A percentile compares a stretch with the other conserved stretches of the same genome.
Evolutionary conservation across 2,113 vertebrate species (phyloP).

Genomic region (Galbula dea): DNA sequence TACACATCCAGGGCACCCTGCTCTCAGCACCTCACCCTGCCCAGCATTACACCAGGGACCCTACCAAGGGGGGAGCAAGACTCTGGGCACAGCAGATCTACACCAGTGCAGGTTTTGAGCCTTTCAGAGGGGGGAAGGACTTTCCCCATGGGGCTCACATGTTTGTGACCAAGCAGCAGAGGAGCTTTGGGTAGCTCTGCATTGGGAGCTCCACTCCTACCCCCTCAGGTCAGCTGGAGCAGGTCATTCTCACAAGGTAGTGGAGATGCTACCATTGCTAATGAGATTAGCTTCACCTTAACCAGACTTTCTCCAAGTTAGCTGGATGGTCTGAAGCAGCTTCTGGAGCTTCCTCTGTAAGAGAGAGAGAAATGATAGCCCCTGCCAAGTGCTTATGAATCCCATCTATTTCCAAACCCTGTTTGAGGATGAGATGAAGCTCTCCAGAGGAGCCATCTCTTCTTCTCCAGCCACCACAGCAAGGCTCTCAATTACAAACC

Average conservation of each 20-base stretch:
- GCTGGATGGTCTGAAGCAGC: neutral
- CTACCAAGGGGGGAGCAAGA: neutral
- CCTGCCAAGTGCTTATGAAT: neutral
- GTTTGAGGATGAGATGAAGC: slow-evolving; percentile 12
- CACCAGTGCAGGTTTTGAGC: accelerated
- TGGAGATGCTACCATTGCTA: neutral
- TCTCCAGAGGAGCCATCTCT: neutral
- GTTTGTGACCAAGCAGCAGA: neutral
- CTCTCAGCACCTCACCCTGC: neutral
- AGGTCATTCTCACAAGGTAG: neutral
- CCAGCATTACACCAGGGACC: neutral
- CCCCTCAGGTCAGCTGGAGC: neutral
- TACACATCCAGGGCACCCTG: neutral
- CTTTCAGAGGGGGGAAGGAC: neutral
- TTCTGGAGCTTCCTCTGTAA: neutral
- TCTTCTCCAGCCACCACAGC: neutral
- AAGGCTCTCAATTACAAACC: neutral
- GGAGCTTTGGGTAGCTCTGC: neutral
- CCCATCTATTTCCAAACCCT: neutral
- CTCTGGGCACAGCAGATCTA: neutral
- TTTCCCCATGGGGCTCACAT: neutral
- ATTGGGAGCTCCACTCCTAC: neutral
- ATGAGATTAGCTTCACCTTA: neutral
- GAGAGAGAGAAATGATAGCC: neutral
- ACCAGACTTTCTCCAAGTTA: neutral